A percentile compares a stretch with the other conserved stretches of the same genome.
Evolutionary conservation across 2,888 invertebrate species (phyloP).

Genomic region (Cataglyphis rosenhaueri): DNA sequence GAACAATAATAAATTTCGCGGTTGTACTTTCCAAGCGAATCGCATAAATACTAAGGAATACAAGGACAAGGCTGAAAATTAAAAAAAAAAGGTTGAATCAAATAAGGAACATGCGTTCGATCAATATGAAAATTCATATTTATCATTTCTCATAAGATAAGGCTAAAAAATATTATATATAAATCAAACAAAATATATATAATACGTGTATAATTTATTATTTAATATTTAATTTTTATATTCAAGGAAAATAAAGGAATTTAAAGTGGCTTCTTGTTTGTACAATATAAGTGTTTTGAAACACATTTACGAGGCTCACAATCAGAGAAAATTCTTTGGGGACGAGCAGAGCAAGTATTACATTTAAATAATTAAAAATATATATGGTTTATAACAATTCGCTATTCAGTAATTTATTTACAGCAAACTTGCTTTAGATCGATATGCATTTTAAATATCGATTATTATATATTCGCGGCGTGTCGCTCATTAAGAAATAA

Average conservation of each 20-base stretch:
- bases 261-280: background rate
- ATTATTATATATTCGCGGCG: conserved; percentile 13
- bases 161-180: background rate
- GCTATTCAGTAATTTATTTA: conserved; percentile 35
- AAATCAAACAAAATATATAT: background rate
- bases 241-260: background rate
- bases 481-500: conserved; percentile 69
- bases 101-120: background rate
- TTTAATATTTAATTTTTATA: background rate
- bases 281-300: background rate
- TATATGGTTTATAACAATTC: conserved; percentile 4
- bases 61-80: conserved; percentile 77
- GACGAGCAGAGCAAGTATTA: background rate
- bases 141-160: background rate
- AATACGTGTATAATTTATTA: background rate
- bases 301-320: background rate
- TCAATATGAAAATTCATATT: background rate
- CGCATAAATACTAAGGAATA: conserved; percentile 81
- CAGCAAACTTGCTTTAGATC: conserved; percentile 43
- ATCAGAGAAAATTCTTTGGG: background rate
- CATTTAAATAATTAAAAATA: background rate
- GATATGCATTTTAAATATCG: conserved; percentile 29
- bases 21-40: conserved; percentile 79
- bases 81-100: background rate
- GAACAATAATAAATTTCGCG: conserved; percentile 79